Evolutionary conservation across 1,140 invertebrate species (phyloP), one percentile per base, ranked within the genome.

Genomic region (Habropoda laboriosa): DNA sequence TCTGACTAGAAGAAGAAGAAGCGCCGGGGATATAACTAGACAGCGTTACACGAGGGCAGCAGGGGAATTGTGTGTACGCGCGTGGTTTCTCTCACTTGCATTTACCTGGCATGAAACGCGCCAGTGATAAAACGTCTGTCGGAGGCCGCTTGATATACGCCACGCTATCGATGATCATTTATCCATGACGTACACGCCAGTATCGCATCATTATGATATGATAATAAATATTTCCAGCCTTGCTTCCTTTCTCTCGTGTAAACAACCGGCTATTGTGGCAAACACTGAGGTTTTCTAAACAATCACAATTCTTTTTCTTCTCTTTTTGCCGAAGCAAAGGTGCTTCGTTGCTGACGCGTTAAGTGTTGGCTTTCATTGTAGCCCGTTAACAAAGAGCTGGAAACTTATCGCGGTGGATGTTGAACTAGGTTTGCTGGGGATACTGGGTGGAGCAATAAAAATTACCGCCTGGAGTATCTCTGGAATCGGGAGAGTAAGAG

Each of bases 101-200:
- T 79, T 80, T 70, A 61, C 81, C 63, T 49, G 71, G 42, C 70
- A 27, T 30, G 38, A 45, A 24, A 27, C n/a, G 3, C 27, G 18
- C n/a, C 51, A 81, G 58, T 70, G 79, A 83, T 83, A 83, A 81
- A 83, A 81, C 67, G 72, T 58, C 53, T 45, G 72, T 58, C 70
- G 10, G 57, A 45, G 32, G 21, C 47, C 61, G 8, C 35, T 58
- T 75, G 75, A 85, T 85, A 68, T 63, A 82, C 40, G 58, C 53
- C 67, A 35, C 24, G 30, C 40, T 68, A 70, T 85, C 83, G 79
- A 75, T 75, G 74, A 77, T 80, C 67, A 73, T 76, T 85, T 72
- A 83, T 76, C 72, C 58, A 30, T 55, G 71, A 76, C 81, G 53
- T 73, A 42, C 51, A 38, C n/a, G 64, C 66, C 30, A 30, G 64